Percentiles rank a stretch among this genome's conserved stretches.
phyloP scores from a whole-genome alignment of 2,888 invertebrate genomes.

The Drosophila meridiana region DNA sequence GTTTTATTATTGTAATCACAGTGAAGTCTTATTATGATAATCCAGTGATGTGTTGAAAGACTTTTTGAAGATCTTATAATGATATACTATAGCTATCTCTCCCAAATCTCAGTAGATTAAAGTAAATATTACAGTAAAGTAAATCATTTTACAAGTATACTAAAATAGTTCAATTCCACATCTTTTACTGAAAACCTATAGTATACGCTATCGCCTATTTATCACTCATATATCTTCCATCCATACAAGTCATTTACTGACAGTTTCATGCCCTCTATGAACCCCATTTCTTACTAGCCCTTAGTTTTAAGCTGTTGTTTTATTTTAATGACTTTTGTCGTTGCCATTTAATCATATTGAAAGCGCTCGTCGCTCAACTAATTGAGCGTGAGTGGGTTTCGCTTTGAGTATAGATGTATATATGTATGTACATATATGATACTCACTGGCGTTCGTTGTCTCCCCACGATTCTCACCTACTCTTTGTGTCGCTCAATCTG shows the following conservation, averaged over 20 bases:
- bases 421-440: not conserved
- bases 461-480: not conserved
- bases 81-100: not conserved
- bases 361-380: slow-evolving; percentile 44
- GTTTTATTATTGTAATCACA: not conserved
- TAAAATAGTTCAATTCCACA: not conserved
- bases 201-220: not conserved
- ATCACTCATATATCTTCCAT: not conserved
- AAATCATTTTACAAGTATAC: not conserved
- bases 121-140: too few relatives aligned
- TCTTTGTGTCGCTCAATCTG: slow-evolving; percentile 43
- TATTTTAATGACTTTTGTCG: slow-evolving; percentile 4
- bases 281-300: not conserved
- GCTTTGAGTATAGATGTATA: slow-evolving; percentile 2
- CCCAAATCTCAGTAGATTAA: not conserved
- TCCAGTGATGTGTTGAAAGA: not conserved
- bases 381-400: slow-evolving; percentile 52
- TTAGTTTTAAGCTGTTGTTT: slow-evolving; percentile 5
- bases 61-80: not conserved
- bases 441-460: slow-evolving; percentile 5
- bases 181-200: not conserved
- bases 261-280: not conserved
- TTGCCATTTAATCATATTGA: slow-evolving; percentile 35
- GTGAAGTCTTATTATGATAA: not conserved
- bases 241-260: too few relatives aligned